Evolutionary conservation across 1,140 invertebrate genomes (phyloP), one percentile per base, ranked within the genome.

Genomic region (Macrobrachium nipponense): DNA sequence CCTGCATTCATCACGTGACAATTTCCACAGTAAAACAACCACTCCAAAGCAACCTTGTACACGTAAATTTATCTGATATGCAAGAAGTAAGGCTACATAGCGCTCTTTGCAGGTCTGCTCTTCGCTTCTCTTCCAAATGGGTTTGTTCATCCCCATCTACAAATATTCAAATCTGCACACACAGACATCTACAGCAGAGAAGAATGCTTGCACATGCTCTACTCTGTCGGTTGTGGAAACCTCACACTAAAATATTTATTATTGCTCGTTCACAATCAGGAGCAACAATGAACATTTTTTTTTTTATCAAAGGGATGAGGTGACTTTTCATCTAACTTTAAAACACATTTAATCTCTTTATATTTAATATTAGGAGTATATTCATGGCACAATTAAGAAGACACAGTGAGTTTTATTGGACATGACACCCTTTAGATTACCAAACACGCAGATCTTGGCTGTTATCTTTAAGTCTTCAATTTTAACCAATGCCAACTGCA

Each of bases 371-470:
- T 72, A 87, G 73, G 85, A 87, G 85, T 87, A 88, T 88, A 80
- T 84, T 88, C 81, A 89, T 89, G 88, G 88, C 88, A 89, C 88
- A 89, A 89, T 89, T 80, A 87, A 89, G 88, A 89, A 89, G 88
- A 89, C 88, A 89, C 88, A 89, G 88, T 87, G 82, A 88, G 87
- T 88, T 88, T 86, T 86, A 86, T 86, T 88, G 87, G 87, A 88
- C 87, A 86, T 77, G 51, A 86, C 75, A 86, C 79, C 78, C 79
- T 83, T 81, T 82, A 77, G 76, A 80, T 81, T 64, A 78, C 70
- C 82, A 88, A 80, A 79, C 82, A 83, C 62, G 64, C 80, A 68
- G 43, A 75, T 86, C 51, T 82, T 79, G 51, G 61, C 77, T 79
- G 70, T 70, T 62, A 20, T 36, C 17, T 12, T 81, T 72, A 73